Base-by-base conservation (phyloP, 2,888 invertebrate genomes). In the Ophion obscuratus region DNA sequence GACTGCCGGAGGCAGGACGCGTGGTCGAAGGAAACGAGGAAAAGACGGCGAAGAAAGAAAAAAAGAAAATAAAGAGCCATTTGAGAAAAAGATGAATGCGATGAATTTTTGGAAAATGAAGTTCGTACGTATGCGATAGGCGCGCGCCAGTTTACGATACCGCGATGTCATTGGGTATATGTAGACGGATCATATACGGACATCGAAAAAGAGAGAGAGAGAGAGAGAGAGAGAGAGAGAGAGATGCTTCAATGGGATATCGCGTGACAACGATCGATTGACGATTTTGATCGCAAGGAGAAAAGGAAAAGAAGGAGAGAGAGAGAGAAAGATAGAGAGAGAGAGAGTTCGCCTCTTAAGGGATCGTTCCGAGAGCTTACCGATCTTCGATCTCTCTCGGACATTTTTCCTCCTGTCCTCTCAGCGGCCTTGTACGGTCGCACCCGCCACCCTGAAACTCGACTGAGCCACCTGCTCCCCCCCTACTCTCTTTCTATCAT, bases 351-450 rank as follows among this genome's bases (percentile, higher is more conserved):
- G 75, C 85, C 85, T 80, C 82, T 85, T 83, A 83, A 73, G 85
- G 85, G 47, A 85, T 83, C 82, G 73, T 83, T 76, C 82, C 83
- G 84, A 53, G 76, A 76, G 71, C 79, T 83, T 83, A 80, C 76
- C 76, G 73, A 88, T 89, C 89, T 88, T 73, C 40, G 24, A 59
- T 68, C 68, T 62, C 61, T 74, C 66, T 74, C 44, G 7, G 71
- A 24, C 66, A 36, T 84, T 73, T 71, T 44, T 44, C 44, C 70
- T 80, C 66, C 36, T 73, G 70, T 84, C 44, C 68, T 86, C 84
- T 89, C 88, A 87, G 90, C 92, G 92, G 90, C 92, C 92, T 92
- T 93, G 93, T 92, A 93, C 92, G 93, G 92, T 89, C 89, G 85
- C 83, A 84, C 90, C 90, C 91, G 89, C 91, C 91, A 91, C 90